These are phyloP conservation scores for Alligator mississippiensis DNA, from an alignment of 2,113 vertebrate genomes.

Conservation along the genomic window DNA sequence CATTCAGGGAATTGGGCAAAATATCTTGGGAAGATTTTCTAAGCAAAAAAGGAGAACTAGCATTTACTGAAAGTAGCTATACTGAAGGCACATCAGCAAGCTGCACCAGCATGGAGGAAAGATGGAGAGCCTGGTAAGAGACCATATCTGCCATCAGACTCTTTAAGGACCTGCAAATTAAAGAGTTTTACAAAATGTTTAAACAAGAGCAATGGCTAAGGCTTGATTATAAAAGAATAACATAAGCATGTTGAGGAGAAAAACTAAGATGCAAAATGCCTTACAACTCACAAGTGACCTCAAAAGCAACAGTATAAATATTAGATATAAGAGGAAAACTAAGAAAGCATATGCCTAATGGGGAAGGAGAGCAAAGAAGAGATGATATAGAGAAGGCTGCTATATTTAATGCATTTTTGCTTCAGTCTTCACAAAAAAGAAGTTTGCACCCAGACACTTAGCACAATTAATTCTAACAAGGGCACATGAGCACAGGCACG, in stretches of 20 bases:
- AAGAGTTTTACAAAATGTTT: too few relatives aligned
- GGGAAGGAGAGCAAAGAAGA: background rate
- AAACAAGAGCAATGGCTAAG: too few relatives aligned
- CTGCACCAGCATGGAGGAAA: too few relatives aligned
- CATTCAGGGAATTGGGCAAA: too few relatives aligned
- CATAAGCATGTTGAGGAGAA: background rate
- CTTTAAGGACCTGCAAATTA: too few relatives aligned
- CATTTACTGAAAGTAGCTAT: too few relatives aligned
- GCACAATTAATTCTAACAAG: background rate
- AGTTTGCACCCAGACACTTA: background rate
- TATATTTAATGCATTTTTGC: background rate
- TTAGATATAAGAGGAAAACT: background rate
- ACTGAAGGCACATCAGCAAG: too few relatives aligned
- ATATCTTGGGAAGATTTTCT: too few relatives aligned
- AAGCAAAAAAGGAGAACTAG: too few relatives aligned
- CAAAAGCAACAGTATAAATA: background rate
- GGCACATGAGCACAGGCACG: too few relatives aligned
- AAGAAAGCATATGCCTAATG: background rate
- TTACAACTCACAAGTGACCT: background rate
- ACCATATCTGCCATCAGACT: too few relatives aligned
- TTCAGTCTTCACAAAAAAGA: background rate
- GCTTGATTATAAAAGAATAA: background rate
- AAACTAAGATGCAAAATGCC: background rate
- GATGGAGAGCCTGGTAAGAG: too few relatives aligned
- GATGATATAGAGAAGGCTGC: background rate